Evolutionary conservation across 2,797 vertebrate genomes (phyloP).

Genomic region (Toxotes lorentzi): DNA sequence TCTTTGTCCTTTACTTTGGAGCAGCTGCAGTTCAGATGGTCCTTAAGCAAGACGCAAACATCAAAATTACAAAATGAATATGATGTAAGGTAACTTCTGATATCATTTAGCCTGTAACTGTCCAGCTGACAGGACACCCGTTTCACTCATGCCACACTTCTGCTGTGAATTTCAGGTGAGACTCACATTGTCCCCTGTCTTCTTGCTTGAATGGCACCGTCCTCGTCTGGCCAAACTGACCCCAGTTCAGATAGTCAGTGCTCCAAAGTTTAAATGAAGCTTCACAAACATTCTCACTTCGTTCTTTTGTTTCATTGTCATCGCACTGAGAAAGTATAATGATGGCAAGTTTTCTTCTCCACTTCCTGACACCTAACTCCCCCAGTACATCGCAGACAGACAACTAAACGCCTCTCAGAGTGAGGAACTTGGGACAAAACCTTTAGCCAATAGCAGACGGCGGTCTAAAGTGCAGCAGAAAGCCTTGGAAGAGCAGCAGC

Average conservation of each 20-base stretch:
- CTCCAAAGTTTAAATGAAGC: background rate
- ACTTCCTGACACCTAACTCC: conserved; percentile 9
- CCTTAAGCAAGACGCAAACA: too few relatives aligned
- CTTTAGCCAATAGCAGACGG: conserved; percentile 22
- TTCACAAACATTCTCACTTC: background rate
- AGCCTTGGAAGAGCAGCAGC: conserved; percentile 25
- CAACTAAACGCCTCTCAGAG: conserved; percentile 18
- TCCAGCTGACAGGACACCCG: too few relatives aligned
- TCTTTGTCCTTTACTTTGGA: too few relatives aligned
- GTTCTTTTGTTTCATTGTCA: background rate
- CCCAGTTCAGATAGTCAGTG: too few relatives aligned
- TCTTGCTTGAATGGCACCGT: background rate
- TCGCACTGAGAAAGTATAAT: background rate
- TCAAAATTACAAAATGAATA: too few relatives aligned
- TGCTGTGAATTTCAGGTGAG: background rate
- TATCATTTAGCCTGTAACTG: too few relatives aligned
- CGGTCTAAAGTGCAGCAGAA: conserved; percentile 37
- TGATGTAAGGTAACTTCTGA: too few relatives aligned
- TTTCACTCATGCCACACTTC: background rate
- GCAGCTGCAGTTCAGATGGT: too few relatives aligned
- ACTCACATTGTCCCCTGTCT: background rate
- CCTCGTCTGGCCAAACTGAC: background rate
- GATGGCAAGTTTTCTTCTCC: conserved; percentile 7
- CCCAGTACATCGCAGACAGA: conserved; percentile 3
- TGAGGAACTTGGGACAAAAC: conserved; percentile 24